These are phyloP conservation scores for Slavum lentiscoides DNA, from an alignment of 2,888 invertebrate species.

Conservation along the genomic window DNA sequence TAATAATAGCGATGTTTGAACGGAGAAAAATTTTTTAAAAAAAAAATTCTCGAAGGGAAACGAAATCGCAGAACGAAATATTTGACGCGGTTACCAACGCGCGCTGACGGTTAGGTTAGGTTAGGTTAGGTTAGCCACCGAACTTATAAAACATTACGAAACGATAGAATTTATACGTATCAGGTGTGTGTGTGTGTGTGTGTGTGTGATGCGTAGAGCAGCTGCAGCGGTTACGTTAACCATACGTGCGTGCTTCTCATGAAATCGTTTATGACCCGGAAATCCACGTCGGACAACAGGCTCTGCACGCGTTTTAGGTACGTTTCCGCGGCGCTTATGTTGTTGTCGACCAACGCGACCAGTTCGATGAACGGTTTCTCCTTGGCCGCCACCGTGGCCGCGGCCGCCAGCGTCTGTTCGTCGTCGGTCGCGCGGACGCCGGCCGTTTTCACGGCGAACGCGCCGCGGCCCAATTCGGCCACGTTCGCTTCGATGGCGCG, in stretches of 20 bases:
- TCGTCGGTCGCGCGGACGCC: not conserved
- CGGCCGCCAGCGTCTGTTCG: not conserved
- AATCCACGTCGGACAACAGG: not conserved
- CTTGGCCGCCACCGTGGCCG: not conserved
- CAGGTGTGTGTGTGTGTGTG: too few species aligned
- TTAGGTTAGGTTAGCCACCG: too few species aligned
- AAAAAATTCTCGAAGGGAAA: too few species aligned
- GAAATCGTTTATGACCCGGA: conserved; percentile 5
- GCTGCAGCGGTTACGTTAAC: not conserved
- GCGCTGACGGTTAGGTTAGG: too few species aligned
- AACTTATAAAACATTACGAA: too few species aligned
- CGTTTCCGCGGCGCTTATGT: conserved; percentile 29
- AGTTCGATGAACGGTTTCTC: not conserved
- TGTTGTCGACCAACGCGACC: conserved; percentile 40
- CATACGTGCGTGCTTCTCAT: conserved; percentile 35
- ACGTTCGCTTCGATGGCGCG: not conserved
- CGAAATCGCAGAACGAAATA: too few species aligned
- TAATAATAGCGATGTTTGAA: too few species aligned
- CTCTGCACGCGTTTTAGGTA: not conserved
- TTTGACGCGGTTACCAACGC: too few species aligned
- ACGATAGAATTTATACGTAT: too few species aligned
- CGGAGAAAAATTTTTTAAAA: too few species aligned
- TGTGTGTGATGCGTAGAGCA: too few species aligned
- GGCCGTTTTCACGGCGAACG: not conserved
- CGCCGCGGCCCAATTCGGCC: not conserved